phyloP scores from a whole-genome alignment of 2,888 invertebrate species.

The Sthenelais limicola region DNA sequence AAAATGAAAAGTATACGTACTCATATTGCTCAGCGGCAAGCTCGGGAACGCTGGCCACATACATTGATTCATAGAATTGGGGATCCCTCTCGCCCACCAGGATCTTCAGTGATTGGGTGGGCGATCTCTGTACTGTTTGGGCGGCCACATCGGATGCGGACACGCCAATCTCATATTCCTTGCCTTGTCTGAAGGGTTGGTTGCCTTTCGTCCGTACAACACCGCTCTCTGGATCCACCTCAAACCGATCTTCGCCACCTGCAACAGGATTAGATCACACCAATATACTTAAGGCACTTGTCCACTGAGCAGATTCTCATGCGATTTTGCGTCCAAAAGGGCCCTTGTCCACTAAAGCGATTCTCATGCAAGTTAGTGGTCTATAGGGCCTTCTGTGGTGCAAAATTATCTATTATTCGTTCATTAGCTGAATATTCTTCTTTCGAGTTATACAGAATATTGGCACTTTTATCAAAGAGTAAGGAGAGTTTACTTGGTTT shows the following conservation, averaged over 20 bases:
- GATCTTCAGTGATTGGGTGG: constrained; percentile 75
- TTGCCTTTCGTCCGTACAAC: constrained; percentile 53
- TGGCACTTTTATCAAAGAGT: no score
- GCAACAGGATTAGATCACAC: constrained; percentile 70
- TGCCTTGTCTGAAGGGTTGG: constrained; percentile 76
- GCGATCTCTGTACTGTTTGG: constrained; percentile 56
- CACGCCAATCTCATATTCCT: constrained; percentile 96
- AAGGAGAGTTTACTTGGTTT: no score
- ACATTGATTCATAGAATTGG: constrained; percentile 96
- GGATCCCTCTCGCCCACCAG: constrained; percentile 98
- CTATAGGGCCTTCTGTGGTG: no score
- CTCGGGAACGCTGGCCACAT: constrained; percentile 96
- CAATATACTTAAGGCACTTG: no score
- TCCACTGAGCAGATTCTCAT: no score
- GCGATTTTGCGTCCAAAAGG: no score
- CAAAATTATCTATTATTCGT: no score
- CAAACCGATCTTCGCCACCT: constrained; percentile 82
- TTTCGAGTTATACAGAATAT: no score
- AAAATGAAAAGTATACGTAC: constrained; percentile 40
- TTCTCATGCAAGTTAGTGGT: no score
- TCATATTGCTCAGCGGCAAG: constrained; percentile 68
- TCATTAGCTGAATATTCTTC: no score
- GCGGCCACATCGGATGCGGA: constrained; percentile 84
- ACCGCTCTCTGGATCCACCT: constrained; percentile 83
- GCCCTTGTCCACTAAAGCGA: no score